Conservation (phyloP, 92 coral and sea anemone genomes). For the Paragorgia papillata region DNA sequence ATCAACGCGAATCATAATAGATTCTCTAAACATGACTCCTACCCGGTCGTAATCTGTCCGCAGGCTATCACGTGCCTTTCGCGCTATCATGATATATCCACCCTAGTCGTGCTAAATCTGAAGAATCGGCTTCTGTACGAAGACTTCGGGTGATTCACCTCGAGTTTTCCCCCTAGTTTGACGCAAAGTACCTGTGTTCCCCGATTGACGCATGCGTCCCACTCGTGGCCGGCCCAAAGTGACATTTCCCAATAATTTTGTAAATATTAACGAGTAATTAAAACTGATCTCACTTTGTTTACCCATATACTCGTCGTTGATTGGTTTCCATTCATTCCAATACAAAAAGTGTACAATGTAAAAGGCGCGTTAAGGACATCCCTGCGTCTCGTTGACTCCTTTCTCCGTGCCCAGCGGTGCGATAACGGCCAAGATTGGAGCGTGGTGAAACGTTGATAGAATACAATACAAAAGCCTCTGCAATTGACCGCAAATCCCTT, state of each 20-base stretch:
- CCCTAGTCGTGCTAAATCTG: too few relatives aligned
- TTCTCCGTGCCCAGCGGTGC: constrained; percentile 40
- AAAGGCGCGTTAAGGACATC: constrained; percentile 50
- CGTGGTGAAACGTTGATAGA: constrained; percentile 9
- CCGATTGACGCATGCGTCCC: background rate
- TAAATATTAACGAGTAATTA: constrained; percentile 99
- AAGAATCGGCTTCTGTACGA: too few relatives aligned
- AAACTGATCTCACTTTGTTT: constrained; percentile 99
- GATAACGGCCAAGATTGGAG: constrained; percentile 21
- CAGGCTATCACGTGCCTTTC: background rate
- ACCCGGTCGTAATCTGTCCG: background rate
- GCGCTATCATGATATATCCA: too few relatives aligned
- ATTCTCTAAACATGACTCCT: constrained; percentile 5
- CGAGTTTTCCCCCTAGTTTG: background rate
- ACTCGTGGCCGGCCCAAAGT: background rate
- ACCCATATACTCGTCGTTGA: constrained; percentile 83
- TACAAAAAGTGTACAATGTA: constrained; percentile 92
- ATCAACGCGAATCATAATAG: constrained; percentile 36
- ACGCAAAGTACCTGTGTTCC: background rate
- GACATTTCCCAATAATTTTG: constrained; percentile 60
- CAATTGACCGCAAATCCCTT: constrained; percentile 27
- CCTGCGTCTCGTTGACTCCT: constrained; percentile 10
- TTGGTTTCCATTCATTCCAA: constrained; percentile 93
- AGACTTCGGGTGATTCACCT: too few relatives aligned
- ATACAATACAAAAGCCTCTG: constrained; percentile 23